Percentiles rank a stretch among this genome's conserved stretches.
phyloP scores from a whole-genome alignment of 2,888 invertebrate genomes.

The Agriopis leucophaearia region DNA sequence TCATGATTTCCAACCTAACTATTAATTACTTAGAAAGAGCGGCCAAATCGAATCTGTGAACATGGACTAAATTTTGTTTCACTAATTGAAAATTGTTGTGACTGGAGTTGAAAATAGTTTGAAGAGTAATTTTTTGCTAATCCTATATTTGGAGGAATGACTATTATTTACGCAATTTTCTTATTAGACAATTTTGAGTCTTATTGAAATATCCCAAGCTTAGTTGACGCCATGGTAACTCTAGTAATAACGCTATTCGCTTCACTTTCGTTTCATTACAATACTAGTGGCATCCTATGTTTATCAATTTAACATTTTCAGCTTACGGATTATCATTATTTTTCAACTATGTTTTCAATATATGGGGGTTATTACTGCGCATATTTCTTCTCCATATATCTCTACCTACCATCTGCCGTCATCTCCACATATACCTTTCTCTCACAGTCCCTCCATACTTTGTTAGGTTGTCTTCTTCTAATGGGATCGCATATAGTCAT shows the following conservation, averaged over 20 bases:
- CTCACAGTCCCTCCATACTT: neutral
- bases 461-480: neutral
- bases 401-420: too few relatives aligned
- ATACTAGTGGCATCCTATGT: neutral
- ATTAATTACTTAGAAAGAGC: slow-evolving; percentile 32
- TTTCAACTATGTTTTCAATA: neutral
- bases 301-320: slow-evolving; percentile 9
- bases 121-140: neutral
- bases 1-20: slow-evolving; percentile 26
- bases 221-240: slow-evolving; percentile 43
- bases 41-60: slow-evolving; percentile 14
- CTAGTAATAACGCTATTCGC: slow-evolving; percentile 54
- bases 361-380: neutral
- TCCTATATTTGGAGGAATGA: neutral
- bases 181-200: neutral
- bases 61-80: slow-evolving; percentile 9
- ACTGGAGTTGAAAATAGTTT: slow-evolving; percentile 19
- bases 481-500: too few relatives aligned
- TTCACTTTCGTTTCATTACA: slow-evolving; percentile 56
- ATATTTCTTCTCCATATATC: neutral
- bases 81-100: slow-evolving; percentile 12
- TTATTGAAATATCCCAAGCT: neutral
- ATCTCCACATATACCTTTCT: too few relatives aligned
- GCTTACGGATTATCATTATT: neutral
- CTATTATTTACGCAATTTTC: neutral